These are phyloP conservation scores for Thalassarche chlororhynchos DNA, from an alignment of 2,113 vertebrate species.

Conservation along the genomic window DNA sequence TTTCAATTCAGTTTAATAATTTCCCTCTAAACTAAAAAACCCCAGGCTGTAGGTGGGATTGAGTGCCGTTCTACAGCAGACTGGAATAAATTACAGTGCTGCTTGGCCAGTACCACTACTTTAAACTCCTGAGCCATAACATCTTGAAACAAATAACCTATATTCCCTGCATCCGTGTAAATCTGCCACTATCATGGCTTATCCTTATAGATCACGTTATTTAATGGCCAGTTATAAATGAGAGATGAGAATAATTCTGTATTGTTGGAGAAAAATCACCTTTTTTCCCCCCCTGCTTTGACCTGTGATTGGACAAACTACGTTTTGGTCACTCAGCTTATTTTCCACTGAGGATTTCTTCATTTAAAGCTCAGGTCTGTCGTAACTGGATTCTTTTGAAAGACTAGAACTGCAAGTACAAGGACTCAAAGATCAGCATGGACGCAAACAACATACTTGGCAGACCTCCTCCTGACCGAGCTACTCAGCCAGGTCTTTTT, in stretches of 20 bases:
- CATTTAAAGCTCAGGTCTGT: neutral
- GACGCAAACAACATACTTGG: neutral
- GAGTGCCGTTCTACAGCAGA: neutral
- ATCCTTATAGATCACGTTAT: neutral
- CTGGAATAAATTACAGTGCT: neutral
- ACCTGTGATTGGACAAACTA: neutral
- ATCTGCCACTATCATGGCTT: neutral
- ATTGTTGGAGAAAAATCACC: neutral
- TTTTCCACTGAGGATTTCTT: neutral
- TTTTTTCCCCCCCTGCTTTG: fast-evolving
- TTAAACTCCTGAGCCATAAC: neutral
- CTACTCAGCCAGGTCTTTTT: neutral
- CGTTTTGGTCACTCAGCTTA: neutral
- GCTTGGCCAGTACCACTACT: neutral
- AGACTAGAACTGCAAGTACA: neutral
- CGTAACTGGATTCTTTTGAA: neutral
- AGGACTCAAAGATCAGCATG: neutral
- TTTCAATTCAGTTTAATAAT: neutral
- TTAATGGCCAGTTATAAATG: neutral
- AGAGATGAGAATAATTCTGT: neutral
- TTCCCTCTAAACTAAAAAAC: neutral
- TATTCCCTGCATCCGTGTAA: neutral
- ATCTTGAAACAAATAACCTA: neutral
- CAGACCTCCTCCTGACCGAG: neutral
- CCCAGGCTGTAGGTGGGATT: neutral